These are phyloP conservation scores for Agrotis segetum DNA, from an alignment of 2,888 invertebrate genomes.

Conservation along the genomic window DNA sequence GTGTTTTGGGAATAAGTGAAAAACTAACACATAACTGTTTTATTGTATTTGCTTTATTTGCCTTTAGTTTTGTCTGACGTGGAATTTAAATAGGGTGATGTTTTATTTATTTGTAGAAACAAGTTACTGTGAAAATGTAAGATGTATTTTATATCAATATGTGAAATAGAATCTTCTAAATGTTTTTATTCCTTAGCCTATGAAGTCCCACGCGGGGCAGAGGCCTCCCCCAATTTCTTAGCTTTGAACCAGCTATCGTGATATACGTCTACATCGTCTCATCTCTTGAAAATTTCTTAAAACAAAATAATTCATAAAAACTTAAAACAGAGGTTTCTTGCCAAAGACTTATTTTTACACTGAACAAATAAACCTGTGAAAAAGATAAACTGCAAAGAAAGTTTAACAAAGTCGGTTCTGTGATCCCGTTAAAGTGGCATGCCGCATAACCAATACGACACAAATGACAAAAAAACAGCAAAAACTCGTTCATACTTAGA, in stretches of 20 bases:
- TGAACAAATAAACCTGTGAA: slow-evolving; percentile 8
- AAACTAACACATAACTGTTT: slow-evolving; percentile 40
- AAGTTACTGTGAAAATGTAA: background rate
- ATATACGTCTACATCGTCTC: no score
- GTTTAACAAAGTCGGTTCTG: slow-evolving; percentile 41
- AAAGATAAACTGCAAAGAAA: slow-evolving; percentile 20
- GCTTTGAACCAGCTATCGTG: no score
- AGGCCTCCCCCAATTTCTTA: no score
- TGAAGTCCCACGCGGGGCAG: no score
- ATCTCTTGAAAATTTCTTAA: no score
- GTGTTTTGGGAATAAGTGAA: slow-evolving; percentile 53
- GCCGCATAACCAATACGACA: slow-evolving; percentile 71
- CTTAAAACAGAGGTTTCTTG: background rate
- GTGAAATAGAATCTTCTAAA: no score
- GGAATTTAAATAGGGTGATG: slow-evolving; percentile 31
- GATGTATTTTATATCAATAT: no score
- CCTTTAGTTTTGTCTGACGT: slow-evolving; percentile 37
- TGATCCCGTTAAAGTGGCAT: slow-evolving; percentile 58
- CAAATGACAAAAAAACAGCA: slow-evolving; percentile 72
- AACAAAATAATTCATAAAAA: background rate
- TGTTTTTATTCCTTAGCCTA: no score
- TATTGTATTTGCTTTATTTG: slow-evolving; percentile 38
- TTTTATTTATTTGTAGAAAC: slow-evolving; percentile 12
- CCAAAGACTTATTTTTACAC: slow-evolving; percentile 1
- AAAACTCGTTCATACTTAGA: slow-evolving; percentile 71